phyloP scores from a whole-genome alignment of 2,888 invertebrate genomes.

The Epiblema foenella region DNA sequence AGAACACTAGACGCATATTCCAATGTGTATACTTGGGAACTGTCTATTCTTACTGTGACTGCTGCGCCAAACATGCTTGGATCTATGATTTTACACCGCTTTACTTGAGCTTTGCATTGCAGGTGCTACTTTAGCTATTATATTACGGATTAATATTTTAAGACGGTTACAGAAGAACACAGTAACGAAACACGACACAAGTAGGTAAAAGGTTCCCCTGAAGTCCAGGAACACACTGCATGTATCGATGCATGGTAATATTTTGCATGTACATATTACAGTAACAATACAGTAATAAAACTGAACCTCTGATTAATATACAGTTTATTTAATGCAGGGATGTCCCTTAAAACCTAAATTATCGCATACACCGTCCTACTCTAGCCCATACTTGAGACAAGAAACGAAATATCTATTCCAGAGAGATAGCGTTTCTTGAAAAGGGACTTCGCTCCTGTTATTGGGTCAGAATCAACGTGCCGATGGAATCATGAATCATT shows the following conservation, averaged over 20 bases:
- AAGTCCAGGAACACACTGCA: slow-evolving; percentile 43
- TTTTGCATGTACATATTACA: slow-evolving; percentile 20
- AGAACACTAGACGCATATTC: neutral
- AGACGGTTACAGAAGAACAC: slow-evolving; percentile 49
- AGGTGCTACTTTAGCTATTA: slow-evolving; percentile 48
- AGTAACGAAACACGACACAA: slow-evolving; percentile 48
- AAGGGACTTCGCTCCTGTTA: neutral
- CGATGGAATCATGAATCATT: neutral
- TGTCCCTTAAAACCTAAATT: neutral
- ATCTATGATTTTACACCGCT: slow-evolving; percentile 52
- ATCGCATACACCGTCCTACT: neutral
- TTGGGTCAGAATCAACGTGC: neutral
- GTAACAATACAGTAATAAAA: neutral
- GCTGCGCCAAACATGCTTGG: slow-evolving; percentile 52
- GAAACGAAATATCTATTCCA: neutral
- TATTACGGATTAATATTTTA: slow-evolving; percentile 47
- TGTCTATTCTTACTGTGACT: slow-evolving; percentile 24
- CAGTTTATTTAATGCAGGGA: neutral
- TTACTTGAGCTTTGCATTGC: slow-evolving; percentile 51
- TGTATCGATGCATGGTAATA: slow-evolving; percentile 27
- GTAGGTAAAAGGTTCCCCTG: slow-evolving; percentile 49
- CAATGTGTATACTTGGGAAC: slow-evolving; percentile 4
- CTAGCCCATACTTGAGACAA: neutral
- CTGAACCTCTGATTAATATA: neutral
- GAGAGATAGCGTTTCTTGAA: neutral